A percentile compares a stretch with the other conserved stretches of the same genome.
Evolutionary conservation across 1,140 invertebrate genomes (phyloP).

Genomic region (Archivesica marissinica): DNA sequence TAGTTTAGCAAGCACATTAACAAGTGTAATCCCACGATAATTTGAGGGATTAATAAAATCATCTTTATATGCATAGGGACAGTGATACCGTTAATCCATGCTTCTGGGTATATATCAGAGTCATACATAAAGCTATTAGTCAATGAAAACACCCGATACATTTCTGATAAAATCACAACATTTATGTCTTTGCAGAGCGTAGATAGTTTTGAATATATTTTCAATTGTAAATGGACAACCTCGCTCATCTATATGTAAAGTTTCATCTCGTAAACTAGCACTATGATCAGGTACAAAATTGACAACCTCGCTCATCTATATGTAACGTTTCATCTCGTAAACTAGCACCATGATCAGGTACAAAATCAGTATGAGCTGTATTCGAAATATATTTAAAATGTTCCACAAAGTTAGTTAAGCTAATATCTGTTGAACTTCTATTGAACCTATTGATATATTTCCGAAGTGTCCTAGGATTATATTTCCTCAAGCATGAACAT

Average conservation of each 20-base stretch:
- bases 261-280: not conserved
- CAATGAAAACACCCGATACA: not conserved
- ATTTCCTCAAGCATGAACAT: not conserved
- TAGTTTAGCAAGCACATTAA: not conserved
- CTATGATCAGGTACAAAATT: not conserved
- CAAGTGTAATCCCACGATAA: not conserved
- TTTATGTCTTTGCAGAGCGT: not conserved
- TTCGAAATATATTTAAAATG: not conserved
- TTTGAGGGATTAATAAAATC: not conserved
- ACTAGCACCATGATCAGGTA: too few species aligned
- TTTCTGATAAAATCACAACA: not conserved
- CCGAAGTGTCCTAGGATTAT: not conserved
- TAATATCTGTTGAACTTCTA: not conserved
- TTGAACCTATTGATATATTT: constrained; percentile 4
- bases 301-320: not conserved
- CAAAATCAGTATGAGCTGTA: not conserved
- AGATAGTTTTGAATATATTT: not conserved
- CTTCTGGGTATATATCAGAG: not conserved
- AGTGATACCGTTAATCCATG: not conserved
- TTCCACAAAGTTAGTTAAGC: not conserved
- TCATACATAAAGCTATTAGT: not conserved
- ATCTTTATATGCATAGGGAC: not conserved
- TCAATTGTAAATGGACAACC: not conserved
- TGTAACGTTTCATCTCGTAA: not conserved
- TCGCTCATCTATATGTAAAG: not conserved